Evolutionary conservation across 2,888 invertebrate genomes (phyloP).

Genomic region (Ecliptopera silaceata): DNA sequence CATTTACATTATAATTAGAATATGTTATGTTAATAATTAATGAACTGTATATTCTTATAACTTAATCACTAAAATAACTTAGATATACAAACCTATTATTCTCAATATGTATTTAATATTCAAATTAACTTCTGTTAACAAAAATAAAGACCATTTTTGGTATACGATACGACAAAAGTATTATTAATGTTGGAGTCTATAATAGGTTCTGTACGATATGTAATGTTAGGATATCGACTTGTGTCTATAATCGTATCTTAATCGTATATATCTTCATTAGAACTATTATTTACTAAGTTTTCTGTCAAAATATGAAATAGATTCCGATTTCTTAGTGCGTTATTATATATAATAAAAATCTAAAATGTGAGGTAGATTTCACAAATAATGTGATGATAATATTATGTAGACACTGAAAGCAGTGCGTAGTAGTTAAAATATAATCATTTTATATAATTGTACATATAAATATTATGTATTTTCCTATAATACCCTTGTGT

Average conservation of each 20-base stretch:
- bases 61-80: too few species aligned
- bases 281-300: too few species aligned
- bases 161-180: constrained; percentile 10
- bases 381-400: not conserved
- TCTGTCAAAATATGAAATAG: too few species aligned
- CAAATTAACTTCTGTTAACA: too few species aligned
- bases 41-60: too few species aligned
- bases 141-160: constrained; percentile 6
- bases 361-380: not conserved
- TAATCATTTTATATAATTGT: not conserved
- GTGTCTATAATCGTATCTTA: not conserved
- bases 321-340: not conserved
- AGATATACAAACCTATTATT: too few species aligned
- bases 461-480: not conserved
- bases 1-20: too few species aligned
- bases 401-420: not conserved
- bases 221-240: not conserved
- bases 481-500: too few species aligned
- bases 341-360: too few species aligned
- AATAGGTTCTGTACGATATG: not conserved
- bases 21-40: too few species aligned
- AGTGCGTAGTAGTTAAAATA: not conserved
- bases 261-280: too few species aligned
- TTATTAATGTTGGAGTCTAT: not conserved
- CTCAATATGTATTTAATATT: too few species aligned